phyloP scores from a whole-genome alignment of 2,888 invertebrate species.

The Lasius platythorax region DNA sequence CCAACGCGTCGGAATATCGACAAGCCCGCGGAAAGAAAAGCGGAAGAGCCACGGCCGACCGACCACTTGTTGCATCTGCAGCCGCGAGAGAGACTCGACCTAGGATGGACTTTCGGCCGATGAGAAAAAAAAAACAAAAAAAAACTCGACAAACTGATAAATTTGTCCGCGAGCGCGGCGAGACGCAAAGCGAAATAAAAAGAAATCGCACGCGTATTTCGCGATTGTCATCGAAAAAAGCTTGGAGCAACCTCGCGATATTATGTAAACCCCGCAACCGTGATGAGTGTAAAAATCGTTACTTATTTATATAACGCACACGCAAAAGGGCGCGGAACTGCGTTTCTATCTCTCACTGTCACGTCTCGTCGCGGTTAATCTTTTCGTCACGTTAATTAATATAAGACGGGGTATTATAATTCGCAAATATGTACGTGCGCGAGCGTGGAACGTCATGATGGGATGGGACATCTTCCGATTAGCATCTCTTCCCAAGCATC shows the following conservation, averaged over 20 bases:
- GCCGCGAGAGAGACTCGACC: not conserved
- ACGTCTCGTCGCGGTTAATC: not conserved
- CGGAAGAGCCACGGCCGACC: slow-evolving; percentile 49
- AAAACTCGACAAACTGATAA: slow-evolving; percentile 11
- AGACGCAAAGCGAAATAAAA: not conserved
- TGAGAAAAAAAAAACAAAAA: not conserved
- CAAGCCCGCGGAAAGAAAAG: slow-evolving; percentile 57
- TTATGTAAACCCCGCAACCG: not conserved
- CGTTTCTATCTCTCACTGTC: not conserved
- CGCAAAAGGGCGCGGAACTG: not conserved
- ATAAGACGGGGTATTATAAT: slow-evolving; percentile 8
- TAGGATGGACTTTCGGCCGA: slow-evolving; percentile 21
- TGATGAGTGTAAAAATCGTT: not conserved
- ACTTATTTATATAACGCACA: not conserved
- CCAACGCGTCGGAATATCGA: slow-evolving; percentile 55
- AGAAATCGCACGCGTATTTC: not conserved
- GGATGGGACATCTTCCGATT: slow-evolving; percentile 17
- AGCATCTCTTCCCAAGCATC: slow-evolving; percentile 23
- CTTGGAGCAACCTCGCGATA: not conserved
- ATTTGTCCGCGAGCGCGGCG: slow-evolving; percentile 2
- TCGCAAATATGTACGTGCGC: not conserved
- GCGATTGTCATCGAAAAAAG: not conserved
- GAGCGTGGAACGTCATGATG: not conserved
- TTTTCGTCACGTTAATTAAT: not conserved
- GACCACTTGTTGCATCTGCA: slow-evolving; percentile 59